These are phyloP conservation scores for Therioaphis trifolii DNA, from an alignment of 2,888 invertebrate genomes.

Conservation along the genomic window DNA sequence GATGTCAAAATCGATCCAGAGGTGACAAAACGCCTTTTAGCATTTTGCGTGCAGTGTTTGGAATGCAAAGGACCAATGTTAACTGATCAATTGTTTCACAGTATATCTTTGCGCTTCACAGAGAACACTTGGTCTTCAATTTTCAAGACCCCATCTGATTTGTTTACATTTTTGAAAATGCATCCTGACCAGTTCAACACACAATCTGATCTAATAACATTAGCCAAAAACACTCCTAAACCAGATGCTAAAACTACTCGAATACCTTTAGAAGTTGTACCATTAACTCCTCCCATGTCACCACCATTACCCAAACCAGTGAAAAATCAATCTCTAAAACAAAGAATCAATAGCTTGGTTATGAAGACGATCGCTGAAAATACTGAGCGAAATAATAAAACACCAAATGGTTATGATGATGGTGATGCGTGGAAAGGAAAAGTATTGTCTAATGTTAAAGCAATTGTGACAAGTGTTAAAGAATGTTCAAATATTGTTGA, in stretches of 20 bases:
- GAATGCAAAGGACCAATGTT: conserved; percentile 85
- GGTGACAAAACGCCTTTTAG: conserved; percentile 83
- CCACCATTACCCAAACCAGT: conserved; percentile 66
- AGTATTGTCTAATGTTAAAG: conserved; percentile 83
- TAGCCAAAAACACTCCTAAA: conserved; percentile 54
- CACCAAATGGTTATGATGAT: conserved; percentile 60
- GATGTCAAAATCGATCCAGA: conserved; percentile 85
- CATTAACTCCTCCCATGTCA: conserved; percentile 63
- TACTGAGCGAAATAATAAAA: conserved; percentile 70
- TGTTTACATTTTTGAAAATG: conserved; percentile 89
- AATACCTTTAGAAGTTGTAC: conserved; percentile 69
- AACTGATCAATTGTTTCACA: conserved; percentile 87
- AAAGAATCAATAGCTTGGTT: conserved; percentile 87
- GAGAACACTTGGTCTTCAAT: conserved; percentile 85
- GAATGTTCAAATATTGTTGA: conserved; percentile 79
- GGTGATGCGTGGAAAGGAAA: conserved; percentile 82
- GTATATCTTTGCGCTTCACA: conserved; percentile 81
- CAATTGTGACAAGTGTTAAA: conserved; percentile 79
- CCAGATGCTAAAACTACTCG: conserved; percentile 68
- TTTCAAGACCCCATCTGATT: conserved; percentile 90
- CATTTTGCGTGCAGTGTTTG: conserved; percentile 85
- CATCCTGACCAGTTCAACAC: conserved; percentile 95
- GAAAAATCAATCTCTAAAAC: conserved; percentile 84
- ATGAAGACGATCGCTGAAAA: conserved; percentile 91
- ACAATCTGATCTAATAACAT: conserved; percentile 77